These are phyloP conservation scores for Plectrocnemia conspersa DNA, from an alignment of 1,140 invertebrate genomes.

Conservation along the genomic window DNA sequence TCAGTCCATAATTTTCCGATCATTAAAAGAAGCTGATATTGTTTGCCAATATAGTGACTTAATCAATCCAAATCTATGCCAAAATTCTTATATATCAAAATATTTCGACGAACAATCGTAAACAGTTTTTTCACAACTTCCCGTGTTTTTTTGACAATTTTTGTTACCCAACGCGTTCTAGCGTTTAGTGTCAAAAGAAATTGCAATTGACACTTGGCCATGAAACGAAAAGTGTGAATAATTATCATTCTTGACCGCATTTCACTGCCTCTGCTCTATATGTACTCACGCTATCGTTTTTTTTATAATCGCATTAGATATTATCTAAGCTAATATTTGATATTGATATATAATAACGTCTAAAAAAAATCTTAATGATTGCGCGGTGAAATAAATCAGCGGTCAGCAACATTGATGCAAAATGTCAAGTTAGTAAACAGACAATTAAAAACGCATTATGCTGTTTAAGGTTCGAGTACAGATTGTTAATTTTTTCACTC, in stretches of 20 bases:
- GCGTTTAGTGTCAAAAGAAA: conserved; percentile 10
- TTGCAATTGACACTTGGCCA: conserved; percentile 16
- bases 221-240: conserved; percentile 18
- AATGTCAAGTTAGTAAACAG: background rate
- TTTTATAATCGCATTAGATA: background rate
- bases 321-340: background rate
- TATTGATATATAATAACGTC: background rate
- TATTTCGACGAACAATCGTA: too few species aligned
- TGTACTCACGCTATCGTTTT: background rate
- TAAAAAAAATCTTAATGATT: background rate
- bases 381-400: background rate
- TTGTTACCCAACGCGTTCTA: too few species aligned
- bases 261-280: background rate
- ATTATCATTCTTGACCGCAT: conserved; percentile 24
- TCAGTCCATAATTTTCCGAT: too few species aligned
- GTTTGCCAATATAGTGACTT: too few species aligned
- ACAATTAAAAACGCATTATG: too few species aligned
- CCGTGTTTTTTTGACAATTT: too few species aligned
- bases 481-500: too few species aligned
- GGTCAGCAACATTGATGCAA: background rate
- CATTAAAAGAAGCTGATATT: too few species aligned
- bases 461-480: too few species aligned
- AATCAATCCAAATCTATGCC: too few species aligned
- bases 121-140: too few species aligned
- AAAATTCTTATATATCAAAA: too few species aligned